phyloP scores from a whole-genome alignment of 2,888 invertebrate genomes.

The Sarcophaga rosellei region DNA sequence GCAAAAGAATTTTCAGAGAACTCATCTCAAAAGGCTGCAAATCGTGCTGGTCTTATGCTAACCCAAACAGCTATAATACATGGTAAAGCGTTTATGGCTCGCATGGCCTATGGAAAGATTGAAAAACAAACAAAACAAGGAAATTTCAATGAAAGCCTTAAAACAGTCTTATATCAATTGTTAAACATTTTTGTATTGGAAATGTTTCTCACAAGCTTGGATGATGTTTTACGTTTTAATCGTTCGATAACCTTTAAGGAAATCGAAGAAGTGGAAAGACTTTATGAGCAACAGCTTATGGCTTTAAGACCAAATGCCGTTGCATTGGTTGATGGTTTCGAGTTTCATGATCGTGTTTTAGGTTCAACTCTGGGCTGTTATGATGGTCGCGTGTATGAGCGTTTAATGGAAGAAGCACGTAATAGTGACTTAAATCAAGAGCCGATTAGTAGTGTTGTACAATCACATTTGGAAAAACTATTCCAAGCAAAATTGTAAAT shows the following conservation, averaged over 20 bases:
- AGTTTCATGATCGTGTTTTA: constrained; percentile 90
- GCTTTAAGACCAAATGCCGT: constrained; percentile 93
- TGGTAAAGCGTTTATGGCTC: constrained; percentile 73
- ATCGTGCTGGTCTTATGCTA: constrained; percentile 90
- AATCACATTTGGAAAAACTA: constrained; percentile 85
- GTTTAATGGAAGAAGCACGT: constrained; percentile 89
- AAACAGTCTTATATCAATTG: constrained; percentile 67
- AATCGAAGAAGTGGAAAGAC: constrained; percentile 83
- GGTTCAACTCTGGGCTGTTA: constrained; percentile 89
- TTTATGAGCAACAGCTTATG: constrained; percentile 87
- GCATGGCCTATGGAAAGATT: constrained; percentile 69
- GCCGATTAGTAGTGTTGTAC: constrained; percentile 86
- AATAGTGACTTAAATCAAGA: constrained; percentile 91
- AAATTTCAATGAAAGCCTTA: constrained; percentile 24
- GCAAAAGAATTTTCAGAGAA: constrained; percentile 83
- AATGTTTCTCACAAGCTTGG: constrained; percentile 72
- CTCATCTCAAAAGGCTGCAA: constrained; percentile 95
- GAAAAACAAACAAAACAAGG: constrained; percentile 40
- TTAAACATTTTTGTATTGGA: constrained; percentile 74
- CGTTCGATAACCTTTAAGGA: constrained; percentile 70
- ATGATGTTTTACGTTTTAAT: constrained; percentile 72
- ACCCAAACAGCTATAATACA: constrained; percentile 88
- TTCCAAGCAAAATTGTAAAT: constrained; percentile 82
- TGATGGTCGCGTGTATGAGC: constrained; percentile 92
- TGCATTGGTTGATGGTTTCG: constrained; percentile 95